Conservation (phyloP, 2,797 vertebrate species). For the Molossus alvarezi region DNA sequence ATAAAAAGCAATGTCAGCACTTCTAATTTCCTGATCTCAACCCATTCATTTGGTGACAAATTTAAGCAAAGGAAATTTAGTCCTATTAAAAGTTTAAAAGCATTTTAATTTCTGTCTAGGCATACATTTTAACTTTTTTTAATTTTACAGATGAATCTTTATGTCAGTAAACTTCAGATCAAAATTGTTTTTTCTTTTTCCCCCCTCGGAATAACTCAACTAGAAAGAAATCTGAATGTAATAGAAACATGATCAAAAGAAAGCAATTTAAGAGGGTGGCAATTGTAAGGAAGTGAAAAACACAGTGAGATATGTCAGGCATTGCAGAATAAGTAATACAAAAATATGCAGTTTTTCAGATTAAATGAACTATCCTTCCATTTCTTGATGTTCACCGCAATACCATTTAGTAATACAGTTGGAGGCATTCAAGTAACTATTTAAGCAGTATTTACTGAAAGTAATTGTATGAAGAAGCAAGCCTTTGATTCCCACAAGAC, state of each 20-base stretch:
- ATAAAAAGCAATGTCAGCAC: neutral
- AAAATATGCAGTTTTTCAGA: conserved; percentile 76
- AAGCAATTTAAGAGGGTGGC: conserved; percentile 54
- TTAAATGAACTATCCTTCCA: conserved; percentile 75
- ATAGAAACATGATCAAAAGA: conserved; percentile 79
- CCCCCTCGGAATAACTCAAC: neutral
- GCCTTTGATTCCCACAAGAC: conserved; percentile 61
- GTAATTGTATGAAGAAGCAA: conserved; percentile 57
- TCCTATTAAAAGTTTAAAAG: conserved; percentile 8
- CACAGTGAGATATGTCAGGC: conserved; percentile 71
- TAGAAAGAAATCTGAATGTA: conserved; percentile 62
- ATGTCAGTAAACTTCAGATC: conserved; percentile 30
- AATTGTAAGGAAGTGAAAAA: conserved; percentile 82
- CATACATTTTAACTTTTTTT: conserved; percentile 38
- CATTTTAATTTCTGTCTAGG: neutral
- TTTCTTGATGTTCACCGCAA: conserved; percentile 73
- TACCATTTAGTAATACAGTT: conserved; percentile 77
- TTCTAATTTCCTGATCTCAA: neutral
- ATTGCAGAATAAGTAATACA: conserved; percentile 60
- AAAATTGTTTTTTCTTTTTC: neutral
- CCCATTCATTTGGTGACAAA: neutral
- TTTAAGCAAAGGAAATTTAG: neutral
- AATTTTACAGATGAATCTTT: conserved; percentile 61
- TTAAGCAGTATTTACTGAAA: conserved; percentile 79
- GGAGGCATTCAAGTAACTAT: conserved; percentile 69